A percentile compares a stretch with the other conserved stretches of the same genome.
Conservation (phyloP, 2,113 vertebrate species). For the Budorcas taxicolor region DNA sequence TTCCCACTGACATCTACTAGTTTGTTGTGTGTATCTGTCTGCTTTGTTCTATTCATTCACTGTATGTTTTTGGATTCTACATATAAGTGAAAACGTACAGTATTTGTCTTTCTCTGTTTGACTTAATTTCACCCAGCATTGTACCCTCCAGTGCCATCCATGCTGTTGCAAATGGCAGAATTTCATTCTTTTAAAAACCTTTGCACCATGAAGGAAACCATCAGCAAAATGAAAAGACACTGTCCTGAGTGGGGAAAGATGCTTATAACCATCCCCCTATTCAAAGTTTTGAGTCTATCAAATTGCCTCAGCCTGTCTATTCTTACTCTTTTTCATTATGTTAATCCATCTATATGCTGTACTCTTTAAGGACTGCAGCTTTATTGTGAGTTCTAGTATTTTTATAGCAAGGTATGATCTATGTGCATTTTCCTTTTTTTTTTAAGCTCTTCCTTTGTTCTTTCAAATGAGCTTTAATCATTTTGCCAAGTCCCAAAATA, state of each 20-base stretch:
- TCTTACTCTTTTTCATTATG: background rate
- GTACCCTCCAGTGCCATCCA: background rate
- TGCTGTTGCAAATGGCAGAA: background rate
- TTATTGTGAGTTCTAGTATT: background rate
- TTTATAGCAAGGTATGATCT: background rate
- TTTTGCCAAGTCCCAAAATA: background rate
- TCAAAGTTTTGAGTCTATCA: background rate
- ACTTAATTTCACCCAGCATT: background rate
- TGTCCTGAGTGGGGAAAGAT: background rate
- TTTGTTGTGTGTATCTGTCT: background rate
- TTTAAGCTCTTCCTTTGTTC: background rate
- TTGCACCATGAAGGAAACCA: background rate
- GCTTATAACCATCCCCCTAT: background rate
- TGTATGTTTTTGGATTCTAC: background rate
- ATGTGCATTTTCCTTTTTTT: background rate
- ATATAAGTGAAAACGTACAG: background rate
- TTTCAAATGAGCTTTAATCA: slow-evolving; percentile 11
- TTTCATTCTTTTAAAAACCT: background rate
- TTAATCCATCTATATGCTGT: background rate
- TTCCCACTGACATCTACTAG: background rate
- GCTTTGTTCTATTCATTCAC: background rate
- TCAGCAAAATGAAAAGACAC: background rate
- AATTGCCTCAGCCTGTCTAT: background rate
- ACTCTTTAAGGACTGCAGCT: background rate
- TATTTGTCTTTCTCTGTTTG: background rate